These are phyloP conservation scores for Lysandra coridon DNA, from an alignment of 2,888 invertebrate genomes.

Conservation along the genomic window DNA sequence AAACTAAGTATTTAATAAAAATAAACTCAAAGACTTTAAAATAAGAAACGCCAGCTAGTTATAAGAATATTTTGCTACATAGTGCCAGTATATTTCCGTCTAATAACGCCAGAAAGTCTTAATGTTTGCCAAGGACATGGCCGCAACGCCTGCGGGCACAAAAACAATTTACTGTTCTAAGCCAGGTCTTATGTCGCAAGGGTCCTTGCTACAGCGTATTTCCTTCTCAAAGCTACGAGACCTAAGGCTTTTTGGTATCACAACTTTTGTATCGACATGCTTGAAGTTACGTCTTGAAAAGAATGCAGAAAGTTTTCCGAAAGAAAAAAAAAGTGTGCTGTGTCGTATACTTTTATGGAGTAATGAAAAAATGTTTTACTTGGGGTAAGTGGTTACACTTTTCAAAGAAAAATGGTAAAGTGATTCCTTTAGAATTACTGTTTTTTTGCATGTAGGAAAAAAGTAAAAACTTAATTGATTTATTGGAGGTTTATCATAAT, in stretches of 20 bases:
- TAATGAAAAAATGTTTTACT: too few relatives aligned
- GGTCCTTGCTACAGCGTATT: conserved; percentile 39
- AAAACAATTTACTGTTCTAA: conserved; percentile 75
- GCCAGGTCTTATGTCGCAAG: conserved; percentile 60
- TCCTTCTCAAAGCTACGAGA: conserved; percentile 18
- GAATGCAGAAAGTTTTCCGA: not conserved
- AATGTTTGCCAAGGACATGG: conserved; percentile 48
- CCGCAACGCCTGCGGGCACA: conserved; percentile 60
- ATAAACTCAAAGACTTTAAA: not conserved
- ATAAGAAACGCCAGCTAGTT: not conserved
- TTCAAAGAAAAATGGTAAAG: too few relatives aligned
- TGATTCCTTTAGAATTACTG: too few relatives aligned
- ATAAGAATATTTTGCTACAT: not conserved
- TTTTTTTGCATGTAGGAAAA: too few relatives aligned
- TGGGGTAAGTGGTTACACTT: too few relatives aligned
- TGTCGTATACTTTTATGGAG: too few relatives aligned
- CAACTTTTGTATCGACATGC: conserved; percentile 24
- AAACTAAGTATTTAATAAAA: not conserved
- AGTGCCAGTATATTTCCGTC: conserved; percentile 45
- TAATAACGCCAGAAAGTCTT: conserved; percentile 41
- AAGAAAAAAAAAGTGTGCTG: not conserved
- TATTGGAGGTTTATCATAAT: too few relatives aligned
- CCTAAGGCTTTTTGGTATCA: conserved; percentile 27
- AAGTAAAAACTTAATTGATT: too few relatives aligned
- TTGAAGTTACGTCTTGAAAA: not conserved